phyloP scores from a whole-genome alignment of 2,797 vertebrate species.

The Saxicola maurus region DNA sequence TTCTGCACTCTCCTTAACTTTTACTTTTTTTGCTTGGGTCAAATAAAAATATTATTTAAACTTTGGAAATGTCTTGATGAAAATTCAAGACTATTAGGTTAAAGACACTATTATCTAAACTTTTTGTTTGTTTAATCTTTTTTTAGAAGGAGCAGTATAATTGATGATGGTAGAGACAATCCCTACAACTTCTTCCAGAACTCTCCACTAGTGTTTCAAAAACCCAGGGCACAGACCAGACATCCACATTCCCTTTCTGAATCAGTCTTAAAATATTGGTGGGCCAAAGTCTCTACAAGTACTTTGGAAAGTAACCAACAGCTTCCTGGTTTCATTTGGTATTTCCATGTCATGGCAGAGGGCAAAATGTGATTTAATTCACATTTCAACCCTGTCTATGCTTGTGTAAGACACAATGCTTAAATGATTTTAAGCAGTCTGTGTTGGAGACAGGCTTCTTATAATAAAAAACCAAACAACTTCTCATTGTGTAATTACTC shows the following conservation, averaged over 20 bases:
- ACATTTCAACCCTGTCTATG: not conserved
- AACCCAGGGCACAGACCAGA: not conserved
- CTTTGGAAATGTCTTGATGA: not conserved
- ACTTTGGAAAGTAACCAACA: not conserved
- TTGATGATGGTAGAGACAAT: not conserved
- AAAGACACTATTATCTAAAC: not conserved
- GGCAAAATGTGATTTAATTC: not conserved
- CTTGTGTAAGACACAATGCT: not conserved
- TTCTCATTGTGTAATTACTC: not conserved
- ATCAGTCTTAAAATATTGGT: not conserved
- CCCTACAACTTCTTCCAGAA: not conserved
- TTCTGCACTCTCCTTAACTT: not conserved
- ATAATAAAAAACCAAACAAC: not conserved
- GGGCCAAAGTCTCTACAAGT: not conserved
- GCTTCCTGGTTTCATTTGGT: not conserved
- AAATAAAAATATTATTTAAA: not conserved
- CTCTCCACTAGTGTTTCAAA: not conserved
- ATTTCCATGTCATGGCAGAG: not conserved
- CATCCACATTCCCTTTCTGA: not conserved
- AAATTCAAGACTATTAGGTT: not conserved
- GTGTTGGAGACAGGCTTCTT: not conserved
- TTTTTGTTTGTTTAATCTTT: not conserved
- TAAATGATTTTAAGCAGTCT: not conserved
- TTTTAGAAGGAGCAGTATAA: not conserved
- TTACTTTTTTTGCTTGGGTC: not conserved